Base-by-base conservation (phyloP, 2,113 vertebrate genomes). In the Etheostoma cragini region DNA sequence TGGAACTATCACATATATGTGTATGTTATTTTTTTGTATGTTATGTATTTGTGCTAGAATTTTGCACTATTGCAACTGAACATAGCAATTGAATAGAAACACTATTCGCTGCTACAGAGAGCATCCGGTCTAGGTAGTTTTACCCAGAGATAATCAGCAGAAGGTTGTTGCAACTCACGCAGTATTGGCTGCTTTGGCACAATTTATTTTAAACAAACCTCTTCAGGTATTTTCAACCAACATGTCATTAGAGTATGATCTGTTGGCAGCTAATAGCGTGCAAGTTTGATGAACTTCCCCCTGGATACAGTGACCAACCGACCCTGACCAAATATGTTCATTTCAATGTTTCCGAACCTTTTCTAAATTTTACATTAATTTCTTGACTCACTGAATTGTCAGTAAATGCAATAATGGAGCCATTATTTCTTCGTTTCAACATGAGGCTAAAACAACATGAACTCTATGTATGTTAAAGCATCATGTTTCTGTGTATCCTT, bases 21-120 rank as follows among this genome's bases (percentile, higher is more conserved):
- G 68, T 87, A 74, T 82, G 61, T 76, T 80, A 60, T 79, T 88
- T 81, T 2, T 80, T 65, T 79, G 87, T 91, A 82, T 85, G 87
- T 90, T 30, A 38, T 75, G 52, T 87, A 78, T 84, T 81, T 79
- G 68, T 90, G 85, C 72, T 91, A 58, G 80, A 74, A 79, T 89
- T 91, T 94, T 94, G 93, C 92, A 93, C 91, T 93, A 91, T 79
- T 86, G 89, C 66, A 82, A 81, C 72, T 85, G 84, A 91, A 60
- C 57, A 78, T 85, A 81, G 87, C 88, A 72, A 70, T n/a, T 79
- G 87, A 88, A 91, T 80, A 88, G 79, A 79, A 85, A 84, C 80
- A 76, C 87, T 87, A 88, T 90, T 91, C 60, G 73, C 83, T 93
- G 91, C 92, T 90, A 87, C 71, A 69, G 71, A 88, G 5, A 77